Evolutionary conservation across 2,113 vertebrate species (phyloP), one percentile per base, ranked within the genome.

Genomic region (Burhinus bistriatus): DNA sequence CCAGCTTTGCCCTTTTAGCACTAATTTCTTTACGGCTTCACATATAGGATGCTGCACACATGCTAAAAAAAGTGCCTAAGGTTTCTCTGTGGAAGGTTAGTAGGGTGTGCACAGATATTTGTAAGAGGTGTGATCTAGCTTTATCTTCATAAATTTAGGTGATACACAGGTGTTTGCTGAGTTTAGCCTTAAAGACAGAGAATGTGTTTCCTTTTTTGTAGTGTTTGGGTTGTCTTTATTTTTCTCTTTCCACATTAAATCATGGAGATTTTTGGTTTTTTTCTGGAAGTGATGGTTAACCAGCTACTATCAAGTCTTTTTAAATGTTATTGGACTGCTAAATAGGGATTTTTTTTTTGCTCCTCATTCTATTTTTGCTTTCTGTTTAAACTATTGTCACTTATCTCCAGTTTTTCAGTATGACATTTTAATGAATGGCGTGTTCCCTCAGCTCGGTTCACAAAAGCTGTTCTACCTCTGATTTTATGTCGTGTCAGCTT

Each of bases 341-440:
- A 83, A 91, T n/a, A 61, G 7, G 69, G 36, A 18, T 6, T 65
- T 62, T 71, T 62, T 71, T 47, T 55, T 52, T 20, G 0, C 9
- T 54, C 17, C 54, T 54, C 3, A 13, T 70, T 73, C 78, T 78
- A 11, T 81, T 89, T 95, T 96, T 93, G n/a, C 62, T 70, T 89
- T 81, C 64, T 36, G 1, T 89, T 94, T 89, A 42, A 92, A 66
- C 25, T 87, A 4, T 66, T 78, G 44, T 80, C 59, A 89, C 68
- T 84, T 89, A 38, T 40, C 55, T 93, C 36, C 65, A 84, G 45
- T 82, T 81, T 93, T 96, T 93, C 84, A n/a, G 38, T 66, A 22
- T 89, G 69, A 66, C 77, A 78, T 91, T 94, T 95, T 91, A 95
- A 91, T 87, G 81, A 96, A 95, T 73, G 87, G 59, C 59, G 36